Evolutionary conservation across 1,140 invertebrate species (phyloP), one percentile per base, ranked within the genome.

Genomic region (Venturia canescens): DNA sequence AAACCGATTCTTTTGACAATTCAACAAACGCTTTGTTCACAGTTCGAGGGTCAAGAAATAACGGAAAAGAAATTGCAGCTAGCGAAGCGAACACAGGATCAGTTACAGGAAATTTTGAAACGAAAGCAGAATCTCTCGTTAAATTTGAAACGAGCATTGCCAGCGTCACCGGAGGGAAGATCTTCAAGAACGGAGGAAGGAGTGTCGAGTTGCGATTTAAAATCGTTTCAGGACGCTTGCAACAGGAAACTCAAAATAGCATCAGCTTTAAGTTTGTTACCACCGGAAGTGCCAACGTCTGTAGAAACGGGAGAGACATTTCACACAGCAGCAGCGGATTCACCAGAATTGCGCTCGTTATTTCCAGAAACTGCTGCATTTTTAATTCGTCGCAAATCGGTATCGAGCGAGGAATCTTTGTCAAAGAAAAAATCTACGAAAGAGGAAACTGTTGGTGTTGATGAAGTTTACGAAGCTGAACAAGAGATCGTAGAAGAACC

Each of bases 221-320:
- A 83, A 23, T 85, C 83, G 0, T 85, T 86, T n/a, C 87, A 87
- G n/a, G 84, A 88, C 18, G 71, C 60, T 4, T 88, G 85, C 27
- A 91, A 90, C 31, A 85, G 90, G 0, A 92, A 92, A 60, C 81
- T 90, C 6, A 89, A 88, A 53, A 89, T 91, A 66, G 89, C 87
- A 15, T 88, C 90, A 3, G 88, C 88, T 0, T 82, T 92, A 0
- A 88, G 87, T 83, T 79, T 92, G 18, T 78, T 90, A 11, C 88
- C 87, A 13, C 80, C 83, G 7, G 87, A 90, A 69, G 9, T 88
- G 4, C 82, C 87, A 6, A 91, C 91, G 9, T 92, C 93, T 0
- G 83, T 93, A 29, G 93, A 93, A 50, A 93, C 94, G 3, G 93
- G 93, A 38, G 95, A 96, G 83, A 96, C 95, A 0, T 96, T 95